Base-by-base conservation (phyloP, 1,140 invertebrate species). In the Drosophila nigrodunni region DNA sequence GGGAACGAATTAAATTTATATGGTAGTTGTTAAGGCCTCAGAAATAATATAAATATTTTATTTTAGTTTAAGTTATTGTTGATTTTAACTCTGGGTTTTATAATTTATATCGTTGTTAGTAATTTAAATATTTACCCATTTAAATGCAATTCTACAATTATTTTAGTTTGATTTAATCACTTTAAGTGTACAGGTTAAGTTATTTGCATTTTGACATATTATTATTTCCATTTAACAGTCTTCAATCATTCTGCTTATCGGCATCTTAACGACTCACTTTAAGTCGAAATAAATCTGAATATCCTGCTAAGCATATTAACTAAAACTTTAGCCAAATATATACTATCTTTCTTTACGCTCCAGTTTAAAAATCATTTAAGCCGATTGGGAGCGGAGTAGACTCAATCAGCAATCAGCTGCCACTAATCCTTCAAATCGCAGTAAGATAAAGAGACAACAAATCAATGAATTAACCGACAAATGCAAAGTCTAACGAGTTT, bases 381-480 rank as follows among this genome's bases (percentile, higher is more conserved):
- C 41, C 39, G 35, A 61, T 66, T 50, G 25, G 9, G 3, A 30
- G 25, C 6, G 25, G 25, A 30, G 15, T 60, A 2, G 43, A 43
- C 41, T 18, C 39, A 46, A 66, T 66, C 50, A 55, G 41, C 50
- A 39, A 15, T 54, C 62, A 66, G 54, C 35, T 52, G 13, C 55
- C 54, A 43, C 66, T 67, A 67, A 67, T 58, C 54, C 65, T 47
- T 34, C 47, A 43, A 35, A 52, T 52, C 25, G 11, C 13, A 21
- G 11, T 13, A 3, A 34, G 50, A 52, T 11, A 50, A n/a, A 13
- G 25, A 37, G 55, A n/a, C 50, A 4, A 65, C 61, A 71, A 71
- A 71, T 71, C 68, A 71, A 13, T 10, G 67, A 47, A 54, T 62
- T 70, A 35, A 34, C 35, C 61, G 61, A 66, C 62, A 72, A 65